Base-by-base conservation (phyloP, 1,140 invertebrate genomes). In the Drosophila truncata region DNA sequence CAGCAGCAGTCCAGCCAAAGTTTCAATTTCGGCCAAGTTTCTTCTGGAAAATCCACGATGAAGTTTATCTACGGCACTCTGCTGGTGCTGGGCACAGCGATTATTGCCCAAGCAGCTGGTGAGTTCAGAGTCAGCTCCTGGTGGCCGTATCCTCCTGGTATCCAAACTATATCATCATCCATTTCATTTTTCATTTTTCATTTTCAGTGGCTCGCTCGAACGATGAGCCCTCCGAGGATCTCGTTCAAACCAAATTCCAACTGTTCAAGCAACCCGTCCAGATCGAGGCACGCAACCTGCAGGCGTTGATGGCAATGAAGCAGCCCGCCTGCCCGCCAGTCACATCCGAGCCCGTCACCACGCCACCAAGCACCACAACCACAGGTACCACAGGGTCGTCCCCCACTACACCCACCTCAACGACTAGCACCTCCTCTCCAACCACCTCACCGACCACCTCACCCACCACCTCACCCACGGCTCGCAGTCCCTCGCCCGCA, bases 21-120 rank as follows among this genome's bases (percentile, higher is more conserved):
- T 13, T 6, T 33, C 18, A 35, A 16, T 46, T 37, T 25, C 18
- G 31, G 1, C 9, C 23, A 35, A 16, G 10, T 6, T 16, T 18
- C 14, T 50, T 13, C 23, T 11, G 20, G 20, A 42, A 66, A 67
- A 4, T 14, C 13, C 29, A 65, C 13, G 11, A 88, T 88, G 85
- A 91, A 88, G 63, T 81, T 75, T 35, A 14, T 82, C 14, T 47
- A 44, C 50, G 80, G 27, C 35, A 39, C 70, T 42, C 20, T 81
- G 14, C 63, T 88, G 41, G 25, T 88, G 55, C 61, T 90, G 42
- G 73, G 58, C 52, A 69, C 75, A 69, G 66, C 81, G 14, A 60
- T 59, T 7, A 10, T 78, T 31, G 64, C 65, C 52, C 64, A 73
- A 23, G 85, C 85, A 6, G 78, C 50, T 27, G 81, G 85, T 88